Conservation (phyloP, 2,888 invertebrate species). For the Proisotoma minuta region DNA sequence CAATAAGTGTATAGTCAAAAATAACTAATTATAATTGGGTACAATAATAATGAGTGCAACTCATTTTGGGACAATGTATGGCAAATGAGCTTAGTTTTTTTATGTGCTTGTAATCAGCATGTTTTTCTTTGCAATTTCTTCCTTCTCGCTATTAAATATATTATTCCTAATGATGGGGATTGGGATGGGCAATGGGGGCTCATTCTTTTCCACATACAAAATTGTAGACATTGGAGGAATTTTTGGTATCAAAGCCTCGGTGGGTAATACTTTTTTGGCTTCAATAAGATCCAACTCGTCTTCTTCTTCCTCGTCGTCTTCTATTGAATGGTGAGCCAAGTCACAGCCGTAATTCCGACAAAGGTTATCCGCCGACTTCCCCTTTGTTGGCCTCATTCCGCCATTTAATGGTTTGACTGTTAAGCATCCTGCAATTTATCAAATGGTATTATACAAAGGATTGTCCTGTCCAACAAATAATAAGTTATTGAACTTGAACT, state of each 20-base stretch:
- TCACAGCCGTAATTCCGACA: not conserved
- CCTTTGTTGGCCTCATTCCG: not conserved
- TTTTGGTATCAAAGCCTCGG: slow-evolving; percentile 8
- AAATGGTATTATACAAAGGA: no score
- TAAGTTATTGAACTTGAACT: no score
- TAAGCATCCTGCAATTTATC: no score
- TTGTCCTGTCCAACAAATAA: no score
- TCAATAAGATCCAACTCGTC: not conserved
- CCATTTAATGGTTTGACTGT: no score
- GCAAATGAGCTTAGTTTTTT: no score
- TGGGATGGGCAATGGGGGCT: not conserved
- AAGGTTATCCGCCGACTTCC: slow-evolving; percentile 6
- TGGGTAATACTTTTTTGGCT: not conserved
- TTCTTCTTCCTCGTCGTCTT: slow-evolving; percentile 4
- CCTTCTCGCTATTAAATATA: not conserved
- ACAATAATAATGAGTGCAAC: no score
- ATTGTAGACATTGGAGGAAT: not conserved
- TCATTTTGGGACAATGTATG: no score
- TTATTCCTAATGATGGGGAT: not conserved
- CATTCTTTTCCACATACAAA: not conserved
- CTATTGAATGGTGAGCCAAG: not conserved
- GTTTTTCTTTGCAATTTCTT: not conserved
- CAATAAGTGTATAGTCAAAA: no score
- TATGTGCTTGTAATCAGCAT: not conserved
- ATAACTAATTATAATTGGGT: no score